Evolutionary conservation across 2,113 vertebrate genomes (phyloP).

Genomic region (Tupaia tana): DNA sequence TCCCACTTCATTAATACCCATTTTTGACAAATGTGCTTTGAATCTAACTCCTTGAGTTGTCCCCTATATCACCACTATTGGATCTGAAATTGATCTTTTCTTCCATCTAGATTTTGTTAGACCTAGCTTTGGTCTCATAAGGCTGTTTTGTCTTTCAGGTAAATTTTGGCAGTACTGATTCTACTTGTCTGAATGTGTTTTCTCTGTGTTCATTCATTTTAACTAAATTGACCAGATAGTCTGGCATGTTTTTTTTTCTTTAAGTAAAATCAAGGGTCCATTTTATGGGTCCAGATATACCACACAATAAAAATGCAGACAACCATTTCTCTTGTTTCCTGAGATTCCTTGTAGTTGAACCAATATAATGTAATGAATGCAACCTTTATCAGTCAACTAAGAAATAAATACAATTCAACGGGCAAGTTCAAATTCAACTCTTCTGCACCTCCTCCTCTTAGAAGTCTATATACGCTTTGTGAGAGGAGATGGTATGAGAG

Average conservation of each 20-base stretch:
- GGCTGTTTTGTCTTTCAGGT: background rate
- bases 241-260: background rate
- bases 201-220: background rate
- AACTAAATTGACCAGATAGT: background rate
- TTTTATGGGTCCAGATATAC: background rate
- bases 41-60: background rate
- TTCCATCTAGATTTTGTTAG: constrained; percentile 6
- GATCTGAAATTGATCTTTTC: constrained; percentile 10
- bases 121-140: background rate
- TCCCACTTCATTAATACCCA: constrained; percentile 5
- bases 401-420: background rate
- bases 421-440: background rate
- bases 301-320: background rate
- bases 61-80: accelerated
- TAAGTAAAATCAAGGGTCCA: background rate
- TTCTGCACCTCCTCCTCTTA: background rate
- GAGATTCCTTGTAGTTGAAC: constrained; percentile 38
- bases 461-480: background rate
- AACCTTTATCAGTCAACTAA: background rate
- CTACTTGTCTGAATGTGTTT: background rate
- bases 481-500: background rate
- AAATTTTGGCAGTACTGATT: constrained; percentile 4
- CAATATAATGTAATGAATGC: background rate
- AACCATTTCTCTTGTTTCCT: constrained; percentile 45
- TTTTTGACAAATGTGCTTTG: background rate